These are phyloP conservation scores for Lagopus muta DNA, from an alignment of 2,113 vertebrate genomes.

Conservation along the genomic window DNA sequence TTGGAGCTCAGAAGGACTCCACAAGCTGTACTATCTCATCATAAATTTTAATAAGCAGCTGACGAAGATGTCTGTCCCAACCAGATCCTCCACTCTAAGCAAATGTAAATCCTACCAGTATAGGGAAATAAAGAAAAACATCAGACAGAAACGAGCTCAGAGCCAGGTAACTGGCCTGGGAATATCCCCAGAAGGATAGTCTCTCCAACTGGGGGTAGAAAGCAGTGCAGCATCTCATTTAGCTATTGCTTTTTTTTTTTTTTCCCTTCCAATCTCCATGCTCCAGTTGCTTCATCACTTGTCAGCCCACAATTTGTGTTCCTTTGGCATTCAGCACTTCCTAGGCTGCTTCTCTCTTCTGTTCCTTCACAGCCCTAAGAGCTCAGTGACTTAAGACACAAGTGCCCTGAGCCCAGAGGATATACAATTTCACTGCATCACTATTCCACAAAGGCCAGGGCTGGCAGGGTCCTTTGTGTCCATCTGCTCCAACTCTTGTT, in stretches of 20 bases:
- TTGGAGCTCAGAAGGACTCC: background rate
- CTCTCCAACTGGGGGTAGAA: fast-evolving
- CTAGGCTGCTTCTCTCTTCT: background rate
- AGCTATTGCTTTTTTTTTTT: background rate
- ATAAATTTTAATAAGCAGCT: background rate
- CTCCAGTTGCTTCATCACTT: background rate
- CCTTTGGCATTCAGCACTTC: background rate
- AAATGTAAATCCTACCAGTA: background rate
- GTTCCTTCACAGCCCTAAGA: background rate
- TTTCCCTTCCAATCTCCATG: fast-evolving
- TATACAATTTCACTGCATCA: background rate
- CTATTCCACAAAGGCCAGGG: background rate
- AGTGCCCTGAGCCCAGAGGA: background rate
- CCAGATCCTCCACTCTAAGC: background rate
- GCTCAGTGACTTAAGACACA: background rate
- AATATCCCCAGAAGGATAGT: background rate
- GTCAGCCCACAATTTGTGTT: background rate
- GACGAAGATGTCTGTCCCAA: background rate
- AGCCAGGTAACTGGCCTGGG: background rate
- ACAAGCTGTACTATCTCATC: background rate
- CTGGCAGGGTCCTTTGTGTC: background rate
- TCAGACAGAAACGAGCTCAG: fast-evolving
- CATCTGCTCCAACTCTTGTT: background rate
- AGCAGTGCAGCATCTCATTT: background rate
- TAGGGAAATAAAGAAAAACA: background rate